Evolutionary conservation across 2,888 invertebrate species (phyloP).

Genomic region (Leptinotarsa tumamoca): DNA sequence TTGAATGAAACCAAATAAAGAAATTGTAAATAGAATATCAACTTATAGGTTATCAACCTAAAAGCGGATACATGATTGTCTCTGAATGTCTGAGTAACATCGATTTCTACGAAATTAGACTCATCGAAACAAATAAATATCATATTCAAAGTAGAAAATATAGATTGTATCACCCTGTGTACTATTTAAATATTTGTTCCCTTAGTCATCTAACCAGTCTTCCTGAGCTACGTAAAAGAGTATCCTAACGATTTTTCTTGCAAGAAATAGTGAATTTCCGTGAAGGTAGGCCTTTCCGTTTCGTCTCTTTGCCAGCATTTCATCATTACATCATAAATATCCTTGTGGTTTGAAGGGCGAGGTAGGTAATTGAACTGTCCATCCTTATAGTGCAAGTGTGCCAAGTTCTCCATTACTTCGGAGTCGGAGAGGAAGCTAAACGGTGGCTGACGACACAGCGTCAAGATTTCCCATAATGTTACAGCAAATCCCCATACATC

Average conservation of each 20-base stretch:
- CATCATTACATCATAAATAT: constrained; percentile 86
- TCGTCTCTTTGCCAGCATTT: constrained; percentile 88
- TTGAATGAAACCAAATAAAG: constrained; percentile 18
- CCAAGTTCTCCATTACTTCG: constrained; percentile 85
- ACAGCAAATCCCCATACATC: constrained; percentile 94
- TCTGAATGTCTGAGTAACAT: constrained; percentile 22
- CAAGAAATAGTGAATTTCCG: constrained; percentile 85
- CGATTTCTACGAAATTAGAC: constrained; percentile 16
- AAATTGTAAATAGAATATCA: constrained; percentile 19
- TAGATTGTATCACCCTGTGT: constrained; percentile 66
- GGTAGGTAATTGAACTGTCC: constrained; percentile 74
- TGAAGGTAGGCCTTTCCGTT: constrained; percentile 80
- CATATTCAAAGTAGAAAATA: constrained; percentile 40
- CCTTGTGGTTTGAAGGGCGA: constrained; percentile 74
- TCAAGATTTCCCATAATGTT: constrained; percentile 88
- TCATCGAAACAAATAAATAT: constrained; percentile 35
- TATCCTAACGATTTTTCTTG: constrained; percentile 78
- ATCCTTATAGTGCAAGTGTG: constrained; percentile 76
- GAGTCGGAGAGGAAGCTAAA: constrained; percentile 81
- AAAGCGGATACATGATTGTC: constrained; percentile 21
- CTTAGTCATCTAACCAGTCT: constrained; percentile 59
- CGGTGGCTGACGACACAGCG: constrained; percentile 81
- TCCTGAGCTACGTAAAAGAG: constrained; percentile 68
- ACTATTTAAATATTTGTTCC: constrained; percentile 65
- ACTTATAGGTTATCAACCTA: constrained; percentile 15